phyloP scores from a whole-genome alignment of 2,113 vertebrate genomes.

The Scalopus aquaticus region DNA sequence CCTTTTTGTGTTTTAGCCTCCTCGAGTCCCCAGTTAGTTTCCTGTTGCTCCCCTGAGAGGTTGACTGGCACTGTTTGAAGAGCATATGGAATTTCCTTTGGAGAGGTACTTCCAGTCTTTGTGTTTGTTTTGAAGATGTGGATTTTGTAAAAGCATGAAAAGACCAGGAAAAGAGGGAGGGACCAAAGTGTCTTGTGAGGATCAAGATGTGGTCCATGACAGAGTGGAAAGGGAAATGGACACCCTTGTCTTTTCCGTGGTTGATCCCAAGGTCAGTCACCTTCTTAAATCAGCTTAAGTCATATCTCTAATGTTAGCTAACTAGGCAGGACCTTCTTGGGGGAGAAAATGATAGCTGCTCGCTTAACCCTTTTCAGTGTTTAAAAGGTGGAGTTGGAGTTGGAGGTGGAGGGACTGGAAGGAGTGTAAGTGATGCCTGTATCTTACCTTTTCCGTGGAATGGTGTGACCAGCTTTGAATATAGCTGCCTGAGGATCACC shows the following conservation, averaged over 20 bases:
- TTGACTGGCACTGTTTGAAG: background rate
- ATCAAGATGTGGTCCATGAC: background rate
- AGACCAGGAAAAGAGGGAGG: background rate
- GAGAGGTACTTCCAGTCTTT: background rate
- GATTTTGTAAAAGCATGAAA: background rate
- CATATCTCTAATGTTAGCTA: background rate
- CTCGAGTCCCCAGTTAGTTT: constrained; percentile 35
- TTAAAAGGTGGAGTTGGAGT: background rate
- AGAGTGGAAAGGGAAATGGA: background rate
- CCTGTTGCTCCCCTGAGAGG: background rate
- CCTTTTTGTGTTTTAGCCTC: background rate
- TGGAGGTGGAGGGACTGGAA: background rate
- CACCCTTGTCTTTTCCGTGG: background rate
- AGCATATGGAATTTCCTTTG: constrained; percentile 24
- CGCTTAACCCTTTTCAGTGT: background rate
- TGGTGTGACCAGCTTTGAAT: background rate
- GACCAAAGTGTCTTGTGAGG: background rate
- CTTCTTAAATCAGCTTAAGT: background rate
- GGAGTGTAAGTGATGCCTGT: background rate
- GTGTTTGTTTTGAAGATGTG: background rate
- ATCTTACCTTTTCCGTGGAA: background rate
- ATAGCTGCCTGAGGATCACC: background rate
- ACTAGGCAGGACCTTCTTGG: background rate
- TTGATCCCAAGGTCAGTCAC: constrained; percentile 29
- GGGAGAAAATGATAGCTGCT: background rate